These are phyloP conservation scores for Gambusia yucatana DNA, from an alignment of 2,797 vertebrate species.

Conservation along the genomic window DNA sequence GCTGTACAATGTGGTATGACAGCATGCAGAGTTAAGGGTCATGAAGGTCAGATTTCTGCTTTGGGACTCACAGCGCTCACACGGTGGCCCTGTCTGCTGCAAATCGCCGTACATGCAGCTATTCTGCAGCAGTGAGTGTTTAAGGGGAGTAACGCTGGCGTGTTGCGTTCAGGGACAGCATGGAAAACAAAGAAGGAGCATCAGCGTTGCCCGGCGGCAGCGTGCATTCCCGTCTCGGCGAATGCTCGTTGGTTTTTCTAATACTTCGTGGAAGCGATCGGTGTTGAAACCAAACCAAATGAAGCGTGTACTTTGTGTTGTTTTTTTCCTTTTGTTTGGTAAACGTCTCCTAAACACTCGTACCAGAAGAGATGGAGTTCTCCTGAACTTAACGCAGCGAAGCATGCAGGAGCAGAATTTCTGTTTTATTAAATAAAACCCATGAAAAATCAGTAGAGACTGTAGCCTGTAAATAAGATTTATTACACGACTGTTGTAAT, in stretches of 20 bases:
- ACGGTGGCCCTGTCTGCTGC: slow-evolving; percentile 49
- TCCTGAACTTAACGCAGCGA: neutral
- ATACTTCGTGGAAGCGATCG: slow-evolving; percentile 14
- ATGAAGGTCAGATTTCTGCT: slow-evolving; percentile 51
- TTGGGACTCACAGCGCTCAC: slow-evolving; percentile 46
- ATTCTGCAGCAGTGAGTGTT: slow-evolving; percentile 1
- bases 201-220: slow-evolving; percentile 19
- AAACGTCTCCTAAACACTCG: slow-evolving; percentile 1
- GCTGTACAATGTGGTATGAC: slow-evolving; percentile 55
- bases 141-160: slow-evolving; percentile 5
- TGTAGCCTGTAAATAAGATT: slow-evolving; percentile 22
- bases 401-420: neutral
- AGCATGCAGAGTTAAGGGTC: slow-evolving; percentile 65
- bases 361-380: neutral
- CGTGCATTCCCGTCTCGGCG: slow-evolving; percentile 16
- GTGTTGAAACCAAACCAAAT: slow-evolving; percentile 15
- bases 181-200: slow-evolving; percentile 9
- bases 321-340: slow-evolving; percentile 18
- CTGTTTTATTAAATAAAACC: slow-evolving; percentile 4
- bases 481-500: slow-evolving; percentile 6
- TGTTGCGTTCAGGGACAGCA: neutral
- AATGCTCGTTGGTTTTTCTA: slow-evolving; percentile 24
- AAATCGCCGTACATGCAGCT: slow-evolving; percentile 31
- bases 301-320: slow-evolving; percentile 13
- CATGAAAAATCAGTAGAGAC: slow-evolving; percentile 6